Percentiles rank a stretch among this genome's conserved stretches.
These are phyloP conservation scores for Callithrix jacchus DNA, from an alignment of 2,113 vertebrate species.

Conservation along the genomic window DNA sequence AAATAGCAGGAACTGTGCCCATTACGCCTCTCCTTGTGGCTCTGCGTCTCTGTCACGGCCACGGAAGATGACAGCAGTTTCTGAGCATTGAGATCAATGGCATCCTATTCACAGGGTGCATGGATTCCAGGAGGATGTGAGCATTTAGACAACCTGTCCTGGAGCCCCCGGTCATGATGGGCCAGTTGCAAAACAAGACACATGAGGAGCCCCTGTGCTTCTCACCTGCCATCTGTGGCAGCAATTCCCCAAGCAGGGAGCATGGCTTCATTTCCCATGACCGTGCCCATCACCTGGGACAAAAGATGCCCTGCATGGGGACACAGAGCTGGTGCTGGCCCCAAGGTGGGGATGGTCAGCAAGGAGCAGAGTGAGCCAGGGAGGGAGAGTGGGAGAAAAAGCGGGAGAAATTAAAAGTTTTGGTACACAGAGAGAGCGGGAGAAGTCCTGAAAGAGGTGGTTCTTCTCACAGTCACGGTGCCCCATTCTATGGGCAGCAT, in stretches of 20 bases:
- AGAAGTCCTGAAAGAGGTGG: too few relatives aligned
- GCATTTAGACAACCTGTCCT: too few relatives aligned
- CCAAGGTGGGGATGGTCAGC: not conserved
- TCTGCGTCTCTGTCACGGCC: not conserved
- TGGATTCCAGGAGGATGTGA: too few relatives aligned
- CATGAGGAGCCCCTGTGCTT: not conserved
- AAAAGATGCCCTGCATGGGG: not conserved
- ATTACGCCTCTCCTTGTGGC: accelerated
- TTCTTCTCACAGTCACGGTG: accelerated
- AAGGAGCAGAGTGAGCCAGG: not conserved
- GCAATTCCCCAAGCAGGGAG: accelerated
- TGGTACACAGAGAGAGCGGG: not conserved
- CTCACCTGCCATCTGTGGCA: not conserved
- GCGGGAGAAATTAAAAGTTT: too few relatives aligned
- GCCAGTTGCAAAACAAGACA: too few relatives aligned
- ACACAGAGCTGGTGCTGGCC: not conserved
- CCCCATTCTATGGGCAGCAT: accelerated
- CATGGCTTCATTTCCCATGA: accelerated
- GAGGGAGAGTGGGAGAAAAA: not conserved
- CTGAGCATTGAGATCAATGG: not conserved
- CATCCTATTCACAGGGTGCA: accelerated
- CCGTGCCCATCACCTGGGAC: accelerated
- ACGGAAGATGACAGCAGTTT: accelerated
- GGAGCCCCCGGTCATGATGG: too few relatives aligned
- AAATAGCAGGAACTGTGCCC: not conserved